These are phyloP conservation scores for Leptura quadrifasciata DNA, from an alignment of 2,888 invertebrate genomes.

Conservation along the genomic window DNA sequence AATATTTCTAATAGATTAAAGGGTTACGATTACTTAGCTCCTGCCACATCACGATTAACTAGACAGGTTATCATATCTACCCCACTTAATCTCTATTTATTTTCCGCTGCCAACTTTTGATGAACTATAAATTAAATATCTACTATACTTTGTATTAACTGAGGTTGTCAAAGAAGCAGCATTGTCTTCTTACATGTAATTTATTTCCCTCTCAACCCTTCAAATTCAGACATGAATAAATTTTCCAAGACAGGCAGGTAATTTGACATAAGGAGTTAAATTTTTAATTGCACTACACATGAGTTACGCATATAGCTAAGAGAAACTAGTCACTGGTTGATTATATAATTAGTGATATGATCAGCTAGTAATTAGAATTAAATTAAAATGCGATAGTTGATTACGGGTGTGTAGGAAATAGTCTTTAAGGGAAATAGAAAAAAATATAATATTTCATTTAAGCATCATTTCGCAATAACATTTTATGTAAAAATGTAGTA, in stretches of 20 bases:
- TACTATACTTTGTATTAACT: conserved; percentile 20
- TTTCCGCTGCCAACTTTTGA: conserved; percentile 17
- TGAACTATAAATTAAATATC: conserved; percentile 21
- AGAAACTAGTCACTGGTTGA: not conserved
- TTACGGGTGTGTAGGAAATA: not conserved
- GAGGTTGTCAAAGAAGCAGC: conserved; percentile 18
- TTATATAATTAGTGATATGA: not conserved
- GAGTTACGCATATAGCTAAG: not conserved
- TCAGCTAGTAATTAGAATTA: not conserved
- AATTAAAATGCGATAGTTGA: not conserved
- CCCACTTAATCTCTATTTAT: conserved; percentile 2
- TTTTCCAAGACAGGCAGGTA: conserved; percentile 6
- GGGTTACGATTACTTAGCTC: conserved; percentile 1
- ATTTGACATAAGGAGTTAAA: conserved; percentile 16
- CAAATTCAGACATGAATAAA: conserved; percentile 1
- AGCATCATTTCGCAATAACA: no score
- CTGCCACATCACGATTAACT: not conserved
- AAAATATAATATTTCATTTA: no score
- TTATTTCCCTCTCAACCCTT: conserved; percentile 22
- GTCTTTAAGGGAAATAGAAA: no score
- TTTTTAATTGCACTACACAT: not conserved
- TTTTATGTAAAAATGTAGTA: no score
- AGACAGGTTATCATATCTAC: conserved; percentile 21
- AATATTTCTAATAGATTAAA: not conserved
- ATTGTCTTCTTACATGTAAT: conserved; percentile 16